Percentiles rank a stretch among this genome's conserved stretches.
These are phyloP conservation scores for Cheilosia urbana DNA, from an alignment of 2,888 invertebrate species.

Conservation along the genomic window DNA sequence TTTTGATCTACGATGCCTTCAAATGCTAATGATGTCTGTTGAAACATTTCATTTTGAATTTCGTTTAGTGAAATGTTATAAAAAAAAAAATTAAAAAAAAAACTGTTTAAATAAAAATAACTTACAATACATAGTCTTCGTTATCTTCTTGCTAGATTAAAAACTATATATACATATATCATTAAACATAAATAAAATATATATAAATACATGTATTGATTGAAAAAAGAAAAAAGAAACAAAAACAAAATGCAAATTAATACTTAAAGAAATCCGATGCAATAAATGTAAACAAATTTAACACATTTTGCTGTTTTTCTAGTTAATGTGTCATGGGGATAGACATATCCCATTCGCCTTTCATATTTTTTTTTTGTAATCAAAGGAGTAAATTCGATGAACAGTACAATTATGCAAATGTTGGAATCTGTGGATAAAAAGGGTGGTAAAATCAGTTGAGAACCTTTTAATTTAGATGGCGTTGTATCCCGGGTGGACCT, in stretches of 20 bases:
- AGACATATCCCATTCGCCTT: no score
- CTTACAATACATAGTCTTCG: slow-evolving; percentile 72
- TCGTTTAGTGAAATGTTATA: slow-evolving; percentile 57
- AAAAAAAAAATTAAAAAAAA: slow-evolving; percentile 16
- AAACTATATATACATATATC: slow-evolving; percentile 71
- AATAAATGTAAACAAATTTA: slow-evolving; percentile 74
- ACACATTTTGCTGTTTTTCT: slow-evolving; percentile 14
- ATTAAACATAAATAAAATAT: slow-evolving; percentile 62
- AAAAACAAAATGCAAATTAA: slow-evolving; percentile 66
- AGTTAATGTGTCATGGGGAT: neutral
- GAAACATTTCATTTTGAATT: slow-evolving; percentile 38
- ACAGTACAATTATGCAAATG: no score
- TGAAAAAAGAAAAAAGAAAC: slow-evolving; percentile 51
- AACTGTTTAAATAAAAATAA: slow-evolving; percentile 63
- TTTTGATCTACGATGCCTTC: slow-evolving; percentile 63
- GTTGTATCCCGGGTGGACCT: no score
- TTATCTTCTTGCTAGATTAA: slow-evolving; percentile 76
- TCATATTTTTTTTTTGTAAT: no score
- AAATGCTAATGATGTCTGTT: slow-evolving; percentile 56
- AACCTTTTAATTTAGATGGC: no score
- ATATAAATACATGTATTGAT: slow-evolving; percentile 62
- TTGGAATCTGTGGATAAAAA: no score
- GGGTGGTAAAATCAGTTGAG: no score
- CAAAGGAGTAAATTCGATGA: no score
- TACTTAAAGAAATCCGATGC: slow-evolving; percentile 69